Conservation (phyloP, 1,140 invertebrate species). For the Bombus difficillimus region DNA sequence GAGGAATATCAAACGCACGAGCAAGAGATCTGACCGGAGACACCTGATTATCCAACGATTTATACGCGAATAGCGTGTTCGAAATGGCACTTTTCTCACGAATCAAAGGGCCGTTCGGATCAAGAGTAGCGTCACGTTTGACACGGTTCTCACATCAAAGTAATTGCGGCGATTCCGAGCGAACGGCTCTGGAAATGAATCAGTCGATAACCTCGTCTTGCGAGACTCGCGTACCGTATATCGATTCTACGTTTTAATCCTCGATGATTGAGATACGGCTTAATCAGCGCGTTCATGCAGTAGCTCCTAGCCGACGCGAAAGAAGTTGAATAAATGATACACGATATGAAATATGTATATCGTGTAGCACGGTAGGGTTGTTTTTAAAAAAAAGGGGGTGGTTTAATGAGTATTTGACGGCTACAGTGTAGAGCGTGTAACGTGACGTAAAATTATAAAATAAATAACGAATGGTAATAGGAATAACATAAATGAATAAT, state of each 20-base stretch:
- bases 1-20: conserved; percentile 38
- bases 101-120: conserved; percentile 45
- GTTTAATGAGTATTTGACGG: too few species aligned
- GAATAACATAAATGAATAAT: background rate
- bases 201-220: background rate
- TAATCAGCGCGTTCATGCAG: background rate
- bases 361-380: too few species aligned
- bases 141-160: conserved; percentile 48
- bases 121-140: conserved; percentile 40
- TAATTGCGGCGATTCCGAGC: conserved; percentile 4
- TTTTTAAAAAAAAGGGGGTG: too few species aligned
- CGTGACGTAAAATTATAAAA: too few species aligned
- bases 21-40: conserved; percentile 11
- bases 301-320: background rate
- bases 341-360: background rate
- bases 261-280: background rate
- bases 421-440: too few species aligned
- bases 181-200: conserved; percentile 19
- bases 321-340: background rate
- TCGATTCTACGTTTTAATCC: background rate
- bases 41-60: conserved; percentile 55
- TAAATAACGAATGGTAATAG: background rate
- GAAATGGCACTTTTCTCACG: conserved; percentile 56
- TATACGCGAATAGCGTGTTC: conserved; percentile 45
- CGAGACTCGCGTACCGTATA: background rate